Evolutionary conservation across 2,113 vertebrate genomes (phyloP).

Genomic region (Microtus oregoni): DNA sequence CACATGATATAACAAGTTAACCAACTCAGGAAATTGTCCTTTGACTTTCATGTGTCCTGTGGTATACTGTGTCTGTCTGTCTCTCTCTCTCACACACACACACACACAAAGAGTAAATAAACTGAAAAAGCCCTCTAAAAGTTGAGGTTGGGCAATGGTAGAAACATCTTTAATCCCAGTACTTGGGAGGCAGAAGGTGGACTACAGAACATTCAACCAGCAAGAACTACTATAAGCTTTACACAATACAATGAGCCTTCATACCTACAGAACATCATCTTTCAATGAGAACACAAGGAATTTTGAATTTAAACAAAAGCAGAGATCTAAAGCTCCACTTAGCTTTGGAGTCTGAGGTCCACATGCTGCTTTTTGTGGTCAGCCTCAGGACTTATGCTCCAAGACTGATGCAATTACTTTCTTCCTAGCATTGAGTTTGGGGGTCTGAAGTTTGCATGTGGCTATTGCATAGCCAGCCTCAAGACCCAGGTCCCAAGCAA

Average conservation of each 20-base stretch:
- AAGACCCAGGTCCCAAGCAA: neutral
- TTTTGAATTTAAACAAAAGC: neutral
- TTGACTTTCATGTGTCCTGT: neutral
- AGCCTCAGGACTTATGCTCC: neutral
- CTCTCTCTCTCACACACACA: too few relatives aligned
- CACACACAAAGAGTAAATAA: too few relatives aligned
- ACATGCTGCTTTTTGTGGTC: neutral
- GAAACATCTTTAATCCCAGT: neutral
- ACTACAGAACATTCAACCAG: neutral
- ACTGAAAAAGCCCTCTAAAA: neutral
- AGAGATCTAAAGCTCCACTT: neutral
- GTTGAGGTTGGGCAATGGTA: neutral
- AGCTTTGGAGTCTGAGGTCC: neutral
- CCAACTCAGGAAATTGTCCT: neutral
- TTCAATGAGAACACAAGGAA: neutral
- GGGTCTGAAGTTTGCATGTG: neutral
- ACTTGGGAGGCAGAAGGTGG: neutral
- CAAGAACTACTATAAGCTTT: neutral
- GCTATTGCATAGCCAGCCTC: constrained; percentile 2
- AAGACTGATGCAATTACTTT: neutral
- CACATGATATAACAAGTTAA: neutral
- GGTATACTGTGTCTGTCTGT: neutral
- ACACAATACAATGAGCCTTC: neutral
- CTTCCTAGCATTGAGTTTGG: neutral
- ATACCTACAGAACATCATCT: neutral